Evolutionary conservation across 2,797 vertebrate genomes (phyloP).

Genomic region (Malacoraja senta): DNA sequence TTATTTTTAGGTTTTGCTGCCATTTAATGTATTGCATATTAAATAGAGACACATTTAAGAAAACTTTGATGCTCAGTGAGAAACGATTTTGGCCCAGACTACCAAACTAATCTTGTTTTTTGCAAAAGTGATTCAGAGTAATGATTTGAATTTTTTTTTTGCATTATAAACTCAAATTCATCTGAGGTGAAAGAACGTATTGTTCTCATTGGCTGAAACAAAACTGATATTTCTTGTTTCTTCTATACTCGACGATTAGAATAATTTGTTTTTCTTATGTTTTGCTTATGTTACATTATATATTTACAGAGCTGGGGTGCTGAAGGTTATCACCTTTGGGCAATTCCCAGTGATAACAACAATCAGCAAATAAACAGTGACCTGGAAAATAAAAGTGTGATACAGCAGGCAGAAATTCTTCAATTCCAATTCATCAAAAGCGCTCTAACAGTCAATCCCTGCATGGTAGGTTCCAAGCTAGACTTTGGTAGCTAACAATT

Average conservation of each 20-base stretch:
- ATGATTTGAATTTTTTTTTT: neutral
- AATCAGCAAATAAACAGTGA: conserved; percentile 49
- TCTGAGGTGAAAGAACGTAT: neutral
- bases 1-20: neutral
- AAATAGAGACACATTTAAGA: neutral
- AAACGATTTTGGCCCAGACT: neutral
- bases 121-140: neutral
- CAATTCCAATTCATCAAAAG: conserved; percentile 98
- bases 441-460: conserved; percentile 93
- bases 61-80: neutral
- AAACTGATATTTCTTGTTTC: neutral
- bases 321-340: conserved; percentile 94
- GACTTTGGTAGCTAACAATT: neutral
- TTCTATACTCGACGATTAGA: neutral
- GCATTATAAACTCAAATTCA: neutral
- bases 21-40: neutral
- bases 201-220: neutral
- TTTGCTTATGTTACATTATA: neutral
- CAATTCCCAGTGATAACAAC: conserved; percentile 63
- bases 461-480: conserved; percentile 72
- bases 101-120: neutral
- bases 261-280: neutral
- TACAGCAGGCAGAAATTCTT: conserved; percentile 72
- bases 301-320: conserved; percentile 76
- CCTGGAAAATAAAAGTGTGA: conserved; percentile 50